Conservation (phyloP, 2,888 invertebrate genomes). For the Beris chalybata region DNA sequence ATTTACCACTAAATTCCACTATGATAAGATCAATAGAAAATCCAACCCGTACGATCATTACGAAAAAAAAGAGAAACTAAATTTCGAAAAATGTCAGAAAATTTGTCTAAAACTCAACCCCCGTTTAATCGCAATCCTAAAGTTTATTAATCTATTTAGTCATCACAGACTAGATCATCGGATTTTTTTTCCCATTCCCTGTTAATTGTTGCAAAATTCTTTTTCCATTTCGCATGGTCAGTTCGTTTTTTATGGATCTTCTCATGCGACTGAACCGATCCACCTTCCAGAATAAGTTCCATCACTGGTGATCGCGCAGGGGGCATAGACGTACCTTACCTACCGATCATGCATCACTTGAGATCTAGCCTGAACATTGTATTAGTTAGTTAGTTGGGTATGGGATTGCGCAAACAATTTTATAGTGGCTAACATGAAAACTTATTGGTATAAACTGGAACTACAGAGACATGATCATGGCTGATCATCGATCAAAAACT, state of each 20-base stretch:
- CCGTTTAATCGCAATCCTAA: not conserved
- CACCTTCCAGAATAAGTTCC: too few relatives aligned
- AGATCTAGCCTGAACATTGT: not conserved
- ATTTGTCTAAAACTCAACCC: not conserved
- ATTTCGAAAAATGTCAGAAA: not conserved
- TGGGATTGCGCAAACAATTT: slow-evolving; percentile 6
- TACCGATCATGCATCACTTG: slow-evolving; percentile 12
- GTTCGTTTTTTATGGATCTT: slow-evolving; percentile 7
- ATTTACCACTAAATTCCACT: too few relatives aligned
- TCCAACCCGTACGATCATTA: too few relatives aligned
- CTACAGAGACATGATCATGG: slow-evolving; percentile 33
- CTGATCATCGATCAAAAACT: slow-evolving; percentile 38
- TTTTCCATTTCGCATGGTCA: slow-evolving; percentile 9
- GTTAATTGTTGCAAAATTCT: slow-evolving; percentile 25
- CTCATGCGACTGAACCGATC: slow-evolving; percentile 3
- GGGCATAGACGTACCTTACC: too few relatives aligned
- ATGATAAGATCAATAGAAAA: too few relatives aligned
- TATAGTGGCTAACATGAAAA: slow-evolving; percentile 8
- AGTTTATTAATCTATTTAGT: slow-evolving; percentile 22
- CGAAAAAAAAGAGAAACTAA: slow-evolving; percentile 1
- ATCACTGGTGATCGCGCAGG: too few relatives aligned
- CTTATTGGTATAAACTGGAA: slow-evolving; percentile 15
- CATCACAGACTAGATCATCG: not conserved
- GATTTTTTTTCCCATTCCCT: not conserved
- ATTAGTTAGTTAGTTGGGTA: not conserved